Conservation (phyloP, 2,113 vertebrate genomes). For the Seriola quinqueradiata region DNA sequence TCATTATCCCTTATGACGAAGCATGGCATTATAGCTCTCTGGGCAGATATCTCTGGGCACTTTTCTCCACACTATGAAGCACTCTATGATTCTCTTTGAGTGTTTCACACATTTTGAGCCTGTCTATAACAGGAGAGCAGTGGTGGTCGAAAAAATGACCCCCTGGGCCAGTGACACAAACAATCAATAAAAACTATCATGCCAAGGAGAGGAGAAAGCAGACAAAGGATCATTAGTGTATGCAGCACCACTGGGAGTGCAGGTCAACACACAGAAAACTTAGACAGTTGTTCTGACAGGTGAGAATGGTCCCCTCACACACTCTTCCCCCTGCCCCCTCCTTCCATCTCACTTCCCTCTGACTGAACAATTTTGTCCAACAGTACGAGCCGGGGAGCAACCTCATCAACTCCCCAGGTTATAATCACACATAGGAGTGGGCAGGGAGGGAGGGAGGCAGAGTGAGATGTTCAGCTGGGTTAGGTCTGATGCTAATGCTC, state of each 20-base stretch:
- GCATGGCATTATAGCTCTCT: neutral
- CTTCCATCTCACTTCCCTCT: slow-evolving; percentile 69
- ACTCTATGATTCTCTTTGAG: slow-evolving; percentile 15
- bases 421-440: slow-evolving; percentile 75
- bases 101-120: slow-evolving; percentile 48
- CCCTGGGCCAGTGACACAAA: slow-evolving; percentile 51
- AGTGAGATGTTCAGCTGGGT: slow-evolving; percentile 90
- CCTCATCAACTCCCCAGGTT: slow-evolving; percentile 82
- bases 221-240: slow-evolving; percentile 76
- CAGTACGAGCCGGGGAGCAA: slow-evolving; percentile 77
- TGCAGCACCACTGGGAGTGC: slow-evolving; percentile 59
- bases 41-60: neutral
- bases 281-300: slow-evolving; percentile 84
- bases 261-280: slow-evolving; percentile 77
- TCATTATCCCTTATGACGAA: slow-evolving; percentile 8
- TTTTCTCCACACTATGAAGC: slow-evolving; percentile 13
- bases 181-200: slow-evolving; percentile 75
- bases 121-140: slow-evolving; percentile 24
- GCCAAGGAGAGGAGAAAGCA: slow-evolving; percentile 28
- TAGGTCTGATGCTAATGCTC: slow-evolving; percentile 95
- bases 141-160: slow-evolving; percentile 33
- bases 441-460: slow-evolving; percentile 70
- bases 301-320: slow-evolving; percentile 85
- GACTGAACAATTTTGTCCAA: slow-evolving; percentile 78
- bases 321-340: slow-evolving; percentile 59